Conservation (phyloP, 1,140 invertebrate genomes). For the Chironomus striatipennis region DNA sequence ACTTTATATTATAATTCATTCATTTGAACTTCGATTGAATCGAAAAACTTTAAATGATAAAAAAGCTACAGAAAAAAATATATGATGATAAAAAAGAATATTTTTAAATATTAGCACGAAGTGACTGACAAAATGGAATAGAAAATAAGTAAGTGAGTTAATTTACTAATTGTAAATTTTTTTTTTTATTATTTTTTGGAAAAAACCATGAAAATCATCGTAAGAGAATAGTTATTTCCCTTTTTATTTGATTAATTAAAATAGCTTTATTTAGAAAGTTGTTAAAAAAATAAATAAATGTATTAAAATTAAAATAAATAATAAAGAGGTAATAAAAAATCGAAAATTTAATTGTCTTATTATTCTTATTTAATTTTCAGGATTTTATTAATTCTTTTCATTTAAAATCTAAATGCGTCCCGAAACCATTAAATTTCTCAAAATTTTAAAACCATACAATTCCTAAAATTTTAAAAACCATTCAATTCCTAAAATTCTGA, state of each 20-base stretch:
- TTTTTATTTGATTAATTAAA: conserved; percentile 4
- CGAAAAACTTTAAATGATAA: conserved; percentile 8
- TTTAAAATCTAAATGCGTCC: no score
- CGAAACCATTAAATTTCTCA: no score
- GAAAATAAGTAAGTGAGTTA: conserved; percentile 8
- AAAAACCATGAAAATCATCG: neutral
- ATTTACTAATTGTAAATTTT: conserved; percentile 15
- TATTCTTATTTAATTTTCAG: no score
- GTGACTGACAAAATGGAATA: conserved; percentile 7
- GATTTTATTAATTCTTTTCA: no score
- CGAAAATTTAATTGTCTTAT: no score
- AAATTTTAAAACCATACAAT: no score
- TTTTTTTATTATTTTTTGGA: neutral
- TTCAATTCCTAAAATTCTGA: no score
- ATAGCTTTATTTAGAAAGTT: conserved; percentile 6
- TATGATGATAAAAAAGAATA: neutral
- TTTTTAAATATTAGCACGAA: conserved; percentile 14
- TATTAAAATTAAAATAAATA: conserved; percentile 15
- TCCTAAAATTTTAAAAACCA: no score
- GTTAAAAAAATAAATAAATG: conserved; percentile 15
- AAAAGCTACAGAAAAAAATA: neutral
- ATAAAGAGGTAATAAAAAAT: conserved; percentile 9
- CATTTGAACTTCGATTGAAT: neutral
- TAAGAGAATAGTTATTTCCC: neutral
- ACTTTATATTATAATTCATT: neutral